Evolutionary conservation across 2,888 invertebrate species (phyloP), one percentile per base, ranked within the genome.

Genomic region (Brachyptera putata): DNA sequence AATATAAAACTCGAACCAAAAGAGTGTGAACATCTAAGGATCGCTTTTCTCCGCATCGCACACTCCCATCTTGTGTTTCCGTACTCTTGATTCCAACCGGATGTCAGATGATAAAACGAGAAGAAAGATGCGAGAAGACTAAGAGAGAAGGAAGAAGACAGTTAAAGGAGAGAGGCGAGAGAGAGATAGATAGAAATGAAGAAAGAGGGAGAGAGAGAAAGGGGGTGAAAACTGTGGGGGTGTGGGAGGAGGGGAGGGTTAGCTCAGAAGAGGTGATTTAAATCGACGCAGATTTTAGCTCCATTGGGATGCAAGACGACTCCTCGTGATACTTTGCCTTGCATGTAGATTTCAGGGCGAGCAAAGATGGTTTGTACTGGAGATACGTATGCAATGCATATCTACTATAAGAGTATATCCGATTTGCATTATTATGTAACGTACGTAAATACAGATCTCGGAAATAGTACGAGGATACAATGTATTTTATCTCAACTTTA

Each of bases 21-120:
- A 49, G 24, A n/a, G 49, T 22, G 49, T 25, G 49, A 25, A 49
- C 4, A 39, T 39, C 26, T 11, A 18, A 25, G 26, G 25, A 49
- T 49, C 24, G 25, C 24, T 49, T 49, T 49, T 39, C 11, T 22
- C 49, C 13, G 25, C n/a, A 25, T 25, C 26, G 24, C n/a, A 13
- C 25, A 49, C 49, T 49, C 49, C 49, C 49, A 49, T 49, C 49
- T 16, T 16, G 24, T 49, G 49, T 49, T 49, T 49, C 49, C 49
- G 25, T 22, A 13, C 25, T 25, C 49, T 22, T 25, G 49, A 49
- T 49, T 11, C 49, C 49, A 25, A n/a, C n/a, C 25, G 49, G 49
- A 49, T 9, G 49, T 49, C 25, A 25, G 49, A 22, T 49, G 49
- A 25, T 24, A 7, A 26, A n/a, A 26, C 5, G 25, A 24, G 11